These are phyloP conservation scores for Biston stratarius DNA, from an alignment of 2,888 invertebrate species.

Conservation along the genomic window DNA sequence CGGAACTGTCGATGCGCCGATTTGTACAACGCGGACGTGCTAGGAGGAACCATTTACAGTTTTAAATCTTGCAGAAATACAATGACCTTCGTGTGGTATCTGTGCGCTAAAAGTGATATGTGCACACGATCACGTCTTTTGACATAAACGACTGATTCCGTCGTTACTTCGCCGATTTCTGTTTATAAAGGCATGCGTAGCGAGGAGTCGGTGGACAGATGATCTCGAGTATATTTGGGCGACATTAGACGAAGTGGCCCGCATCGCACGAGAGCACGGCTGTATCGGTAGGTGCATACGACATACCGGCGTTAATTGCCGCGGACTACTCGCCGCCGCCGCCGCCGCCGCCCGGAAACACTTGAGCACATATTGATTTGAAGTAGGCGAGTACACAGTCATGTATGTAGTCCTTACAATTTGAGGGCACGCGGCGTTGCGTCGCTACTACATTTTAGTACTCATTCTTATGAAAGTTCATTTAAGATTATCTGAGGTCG, in stretches of 20 bases:
- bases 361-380: slow-evolving; percentile 32
- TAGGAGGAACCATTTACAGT: not conserved
- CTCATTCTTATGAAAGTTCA: too few species aligned
- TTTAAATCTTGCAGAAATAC: not conserved
- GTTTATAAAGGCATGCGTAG: too few species aligned
- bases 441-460: too few species aligned
- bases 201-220: too few species aligned
- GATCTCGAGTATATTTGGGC: too few species aligned
- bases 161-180: too few species aligned
- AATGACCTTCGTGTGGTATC: not conserved
- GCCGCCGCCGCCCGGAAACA: slow-evolving; percentile 23
- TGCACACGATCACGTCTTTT: not conserved
- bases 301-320: slow-evolving; percentile 16
- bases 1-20: slow-evolving; percentile 4
- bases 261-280: not conserved
- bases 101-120: not conserved
- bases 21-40: slow-evolving; percentile 1
- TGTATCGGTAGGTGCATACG: not conserved
- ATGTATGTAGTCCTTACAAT: too few species aligned
- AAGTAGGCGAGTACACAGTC: not conserved
- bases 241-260: too few species aligned
- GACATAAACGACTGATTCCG: too few species aligned
- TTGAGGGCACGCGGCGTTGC: too few species aligned
- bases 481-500: too few species aligned
- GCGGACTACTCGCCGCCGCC: slow-evolving; percentile 14